Evolutionary conservation across 2,797 vertebrate species (phyloP), one percentile per base, ranked within the genome.

Genomic region (Anguilla obscura): DNA sequence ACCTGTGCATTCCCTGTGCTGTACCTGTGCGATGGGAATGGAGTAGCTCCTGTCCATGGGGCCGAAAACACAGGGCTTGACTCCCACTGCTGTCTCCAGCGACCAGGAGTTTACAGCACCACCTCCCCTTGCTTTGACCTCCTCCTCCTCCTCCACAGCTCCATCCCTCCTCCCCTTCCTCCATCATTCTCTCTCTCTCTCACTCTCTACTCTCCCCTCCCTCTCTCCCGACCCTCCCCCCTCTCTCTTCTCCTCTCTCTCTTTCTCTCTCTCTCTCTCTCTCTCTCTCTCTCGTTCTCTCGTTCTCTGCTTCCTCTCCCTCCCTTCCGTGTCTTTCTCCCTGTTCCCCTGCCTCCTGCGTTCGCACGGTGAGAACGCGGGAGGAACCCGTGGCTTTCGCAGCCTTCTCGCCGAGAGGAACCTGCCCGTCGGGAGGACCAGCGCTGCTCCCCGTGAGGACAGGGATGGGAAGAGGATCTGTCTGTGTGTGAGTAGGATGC

Each of bases 401-500:
- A 30, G 60, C 60, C 40, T 30, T 71, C 69, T 30, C 30, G 8
- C 30, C 12, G 1, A 71, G 24, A 71, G 69, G 69, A 16, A 71
- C 27, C 1, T 27, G n/a, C 30, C 69, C 69, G 6, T 71, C 69
- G 12, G 69, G 69, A 71, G 69, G 69, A 71, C 69, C 69, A 36
- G 74, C 16, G 30, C 30, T 5, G 33, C 9, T 79, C 12, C 14
- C 36, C 12, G 66, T 71, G 66, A 71, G 66, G 66, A 71, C 30
- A 3, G 33, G 1, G 74, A 36, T 27, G 74, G 6, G 33, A 40
- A 40, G 74, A 18, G 14, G 36, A 40, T 16, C 74, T 40, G 33
- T 79, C 74, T 40, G 74, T 36, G 66, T 30, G 74, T 79, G 74
- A 79, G 74, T 79, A 79, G 10, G 74, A 71, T 71, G n/a, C 30